Evolutionary conservation across 1,140 invertebrate species (phyloP).

Genomic region (Drosophila suzukii): DNA sequence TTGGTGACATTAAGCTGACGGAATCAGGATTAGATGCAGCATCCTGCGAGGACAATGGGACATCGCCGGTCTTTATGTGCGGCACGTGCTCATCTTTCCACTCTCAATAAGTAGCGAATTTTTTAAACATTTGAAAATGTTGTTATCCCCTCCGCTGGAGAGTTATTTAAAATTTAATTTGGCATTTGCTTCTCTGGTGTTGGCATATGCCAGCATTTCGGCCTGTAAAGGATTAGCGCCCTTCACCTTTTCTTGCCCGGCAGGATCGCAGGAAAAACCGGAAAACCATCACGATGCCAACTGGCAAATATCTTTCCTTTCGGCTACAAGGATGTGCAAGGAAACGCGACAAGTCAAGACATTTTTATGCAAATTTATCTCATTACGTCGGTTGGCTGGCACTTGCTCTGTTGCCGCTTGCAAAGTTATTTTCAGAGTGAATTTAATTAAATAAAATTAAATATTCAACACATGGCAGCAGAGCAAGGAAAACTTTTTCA

Average conservation of each 20-base stretch:
- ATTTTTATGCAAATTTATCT: conserved; percentile 82
- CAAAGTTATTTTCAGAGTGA: conserved; percentile 80
- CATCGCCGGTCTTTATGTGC: conserved; percentile 52
- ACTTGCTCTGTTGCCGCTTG: conserved; percentile 45
- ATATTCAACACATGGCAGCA: conserved; percentile 74
- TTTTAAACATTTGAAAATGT: conserved; percentile 76
- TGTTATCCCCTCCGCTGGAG: conserved; percentile 58
- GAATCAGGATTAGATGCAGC: conserved; percentile 78
- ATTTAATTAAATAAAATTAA: conserved; percentile 80
- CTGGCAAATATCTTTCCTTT: conserved; percentile 53
- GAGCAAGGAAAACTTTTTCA: conserved; percentile 29
- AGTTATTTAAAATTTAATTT: conserved; percentile 71
- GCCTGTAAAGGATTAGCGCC: conserved; percentile 67
- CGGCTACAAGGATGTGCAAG: conserved; percentile 48
- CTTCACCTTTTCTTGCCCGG: conserved; percentile 39
- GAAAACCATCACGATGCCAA: conserved; percentile 11
- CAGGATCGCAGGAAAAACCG: not conserved
- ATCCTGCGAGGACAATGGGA: conserved; percentile 56
- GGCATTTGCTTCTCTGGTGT: conserved; percentile 47
- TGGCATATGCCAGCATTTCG: conserved; percentile 70
- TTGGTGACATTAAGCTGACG: conserved; percentile 79
- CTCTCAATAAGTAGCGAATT: conserved; percentile 70
- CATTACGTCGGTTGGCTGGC: conserved; percentile 52
- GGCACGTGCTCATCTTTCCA: conserved; percentile 71
- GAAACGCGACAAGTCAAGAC: conserved; percentile 36